Conservation (phyloP, 2,797 vertebrate species). For the Poecile montanus region DNA sequence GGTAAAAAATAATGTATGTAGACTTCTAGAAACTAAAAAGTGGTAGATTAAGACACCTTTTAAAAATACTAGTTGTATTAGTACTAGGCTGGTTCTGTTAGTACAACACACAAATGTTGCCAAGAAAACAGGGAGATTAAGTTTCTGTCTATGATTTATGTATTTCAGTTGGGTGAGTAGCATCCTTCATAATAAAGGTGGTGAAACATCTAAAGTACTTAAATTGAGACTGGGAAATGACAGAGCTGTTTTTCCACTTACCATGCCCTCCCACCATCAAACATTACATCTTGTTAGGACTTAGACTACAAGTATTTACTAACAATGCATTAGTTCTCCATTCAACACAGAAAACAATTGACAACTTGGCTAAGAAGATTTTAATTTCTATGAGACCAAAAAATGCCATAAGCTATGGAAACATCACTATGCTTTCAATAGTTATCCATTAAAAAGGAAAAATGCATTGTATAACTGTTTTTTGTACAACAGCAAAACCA, state of each 20-base stretch:
- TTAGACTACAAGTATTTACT: background rate
- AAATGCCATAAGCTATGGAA: background rate
- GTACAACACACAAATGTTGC: background rate
- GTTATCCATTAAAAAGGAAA: background rate
- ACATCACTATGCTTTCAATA: background rate
- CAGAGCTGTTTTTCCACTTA: background rate
- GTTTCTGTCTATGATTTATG: background rate
- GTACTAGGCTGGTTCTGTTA: background rate
- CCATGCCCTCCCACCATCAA: background rate
- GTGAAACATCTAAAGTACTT: background rate
- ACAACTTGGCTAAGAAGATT: background rate
- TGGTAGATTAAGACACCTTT: background rate
- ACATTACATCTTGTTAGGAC: background rate
- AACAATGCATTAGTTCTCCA: background rate
- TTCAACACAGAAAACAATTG: background rate
- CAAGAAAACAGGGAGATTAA: background rate
- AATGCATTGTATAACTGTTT: background rate
- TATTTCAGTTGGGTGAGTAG: background rate
- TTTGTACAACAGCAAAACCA: background rate
- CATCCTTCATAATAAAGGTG: background rate
- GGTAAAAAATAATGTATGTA: background rate
- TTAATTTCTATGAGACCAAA: background rate
- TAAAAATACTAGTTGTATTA: background rate
- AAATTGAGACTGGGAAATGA: background rate
- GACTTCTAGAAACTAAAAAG: background rate